A percentile compares a stretch with the other conserved stretches of the same genome.
Evolutionary conservation across 2,113 vertebrate species (phyloP).

Genomic region (Myrmecophaga tridactyla): DNA sequence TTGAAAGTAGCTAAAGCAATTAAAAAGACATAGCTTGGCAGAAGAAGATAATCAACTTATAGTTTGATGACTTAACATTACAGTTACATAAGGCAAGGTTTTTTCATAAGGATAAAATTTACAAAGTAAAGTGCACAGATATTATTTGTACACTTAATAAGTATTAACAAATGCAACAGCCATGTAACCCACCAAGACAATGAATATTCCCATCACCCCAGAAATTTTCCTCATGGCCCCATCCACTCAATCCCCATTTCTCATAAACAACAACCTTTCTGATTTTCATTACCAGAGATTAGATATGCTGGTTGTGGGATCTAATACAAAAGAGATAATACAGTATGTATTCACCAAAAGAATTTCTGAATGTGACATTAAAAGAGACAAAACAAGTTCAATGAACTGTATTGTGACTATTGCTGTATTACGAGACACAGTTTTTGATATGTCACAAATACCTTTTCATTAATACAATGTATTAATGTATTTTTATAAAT

Average conservation of each 20-base stretch:
- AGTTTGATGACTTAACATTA: not conserved
- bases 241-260: not conserved
- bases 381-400: slow-evolving; percentile 28
- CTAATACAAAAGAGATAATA: not conserved
- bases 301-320: not conserved
- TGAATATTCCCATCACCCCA: not conserved
- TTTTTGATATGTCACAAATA: not conserved
- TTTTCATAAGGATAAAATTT: not conserved
- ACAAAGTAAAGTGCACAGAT: not conserved
- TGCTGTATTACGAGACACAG: not conserved
- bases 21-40: not conserved
- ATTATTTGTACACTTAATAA: not conserved
- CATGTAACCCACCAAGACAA: not conserved
- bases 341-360: not conserved
- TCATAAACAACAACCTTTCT: not conserved
- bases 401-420: not conserved
- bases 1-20: not conserved
- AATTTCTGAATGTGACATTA: slow-evolving; percentile 6
- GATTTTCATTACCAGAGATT: not conserved
- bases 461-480: not conserved
- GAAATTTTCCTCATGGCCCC: not conserved
- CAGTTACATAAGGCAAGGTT: not conserved
- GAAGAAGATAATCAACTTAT: not conserved
- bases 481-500: too few species aligned
- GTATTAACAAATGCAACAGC: not conserved